Conservation (phyloP, 2,113 vertebrate species). For the Diphyllodes magnificus region DNA sequence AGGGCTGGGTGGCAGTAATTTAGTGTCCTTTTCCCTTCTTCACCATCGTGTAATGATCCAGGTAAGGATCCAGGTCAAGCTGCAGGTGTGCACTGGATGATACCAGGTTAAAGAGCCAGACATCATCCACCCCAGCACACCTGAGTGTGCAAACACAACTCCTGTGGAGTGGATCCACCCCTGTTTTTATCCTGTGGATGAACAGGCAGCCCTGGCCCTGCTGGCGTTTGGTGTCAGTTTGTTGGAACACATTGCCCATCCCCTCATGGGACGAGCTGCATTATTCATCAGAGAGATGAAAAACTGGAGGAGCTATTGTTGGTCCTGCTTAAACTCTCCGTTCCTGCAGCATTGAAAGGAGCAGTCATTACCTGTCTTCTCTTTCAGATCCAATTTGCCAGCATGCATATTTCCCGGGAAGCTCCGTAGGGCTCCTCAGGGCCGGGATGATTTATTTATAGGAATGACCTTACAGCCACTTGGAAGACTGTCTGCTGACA, state of each 20-base stretch:
- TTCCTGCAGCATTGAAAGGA: neutral
- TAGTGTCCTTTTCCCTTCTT: neutral
- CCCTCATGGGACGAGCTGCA: neutral
- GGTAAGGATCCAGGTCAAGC: neutral
- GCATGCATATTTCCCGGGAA: neutral
- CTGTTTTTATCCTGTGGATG: neutral
- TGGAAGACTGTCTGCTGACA: constrained; percentile 27
- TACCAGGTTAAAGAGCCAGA: neutral
- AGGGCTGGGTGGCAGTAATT: neutral
- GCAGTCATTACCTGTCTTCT: neutral
- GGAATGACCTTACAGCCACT: constrained; percentile 16
- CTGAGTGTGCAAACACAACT: neutral
- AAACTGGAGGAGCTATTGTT: neutral
- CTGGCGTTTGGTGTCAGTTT: neutral
- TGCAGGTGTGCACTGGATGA: neutral
- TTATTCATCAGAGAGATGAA: constrained; percentile 24
- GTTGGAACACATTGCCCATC: neutral
- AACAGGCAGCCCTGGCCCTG: neutral
- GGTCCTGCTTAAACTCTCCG: neutral
- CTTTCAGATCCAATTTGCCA: neutral
- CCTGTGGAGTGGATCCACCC: neutral
- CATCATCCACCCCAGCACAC: neutral
- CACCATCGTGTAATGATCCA: fast-evolving
- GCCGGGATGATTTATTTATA: constrained; percentile 48
- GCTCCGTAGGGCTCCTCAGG: neutral